A percentile compares a stretch with the other conserved stretches of the same genome.
phyloP scores from a whole-genome alignment of 2,797 vertebrate species.

The Acipenser ruthenus region DNA sequence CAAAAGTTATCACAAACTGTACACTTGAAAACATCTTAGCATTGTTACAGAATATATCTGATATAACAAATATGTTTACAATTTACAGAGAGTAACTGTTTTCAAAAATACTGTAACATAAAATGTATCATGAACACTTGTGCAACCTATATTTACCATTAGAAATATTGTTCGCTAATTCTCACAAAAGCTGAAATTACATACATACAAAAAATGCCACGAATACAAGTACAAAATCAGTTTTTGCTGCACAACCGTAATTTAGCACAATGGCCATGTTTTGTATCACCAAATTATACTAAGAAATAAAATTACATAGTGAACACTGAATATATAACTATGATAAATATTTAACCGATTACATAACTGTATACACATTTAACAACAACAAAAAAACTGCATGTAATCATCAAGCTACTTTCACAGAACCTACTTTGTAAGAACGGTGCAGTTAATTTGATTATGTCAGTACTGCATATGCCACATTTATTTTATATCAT shows the following conservation, averaged over 20 bases:
- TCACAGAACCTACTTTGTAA: too few relatives aligned
- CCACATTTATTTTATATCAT: too few relatives aligned
- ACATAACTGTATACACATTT: too few relatives aligned
- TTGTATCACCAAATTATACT: slow-evolving; percentile 50
- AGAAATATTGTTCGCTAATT: slow-evolving; percentile 39
- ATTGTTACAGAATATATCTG: slow-evolving; percentile 45
- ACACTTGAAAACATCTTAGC: slow-evolving; percentile 75
- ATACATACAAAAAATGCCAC: slow-evolving; percentile 40
- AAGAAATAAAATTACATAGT: slow-evolving; percentile 42
- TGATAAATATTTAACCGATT: too few relatives aligned
- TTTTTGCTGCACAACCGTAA: slow-evolving; percentile 23
- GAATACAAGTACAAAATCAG: slow-evolving; percentile 39
- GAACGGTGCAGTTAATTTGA: too few relatives aligned
- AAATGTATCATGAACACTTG: slow-evolving; percentile 57
- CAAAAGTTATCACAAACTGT: slow-evolving; percentile 98
- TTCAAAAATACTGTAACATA: slow-evolving; percentile 62
- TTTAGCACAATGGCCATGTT: slow-evolving; percentile 20
- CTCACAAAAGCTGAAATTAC: slow-evolving; percentile 49
- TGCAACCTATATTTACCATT: slow-evolving; percentile 57
- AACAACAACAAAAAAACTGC: too few relatives aligned
- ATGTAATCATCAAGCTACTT: too few relatives aligned
- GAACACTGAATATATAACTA: too few relatives aligned
- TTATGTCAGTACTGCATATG: too few relatives aligned
- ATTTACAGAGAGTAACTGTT: slow-evolving; percentile 61
- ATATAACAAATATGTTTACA: slow-evolving; percentile 65